phyloP scores from a whole-genome alignment of 2,797 vertebrate genomes.

The Oceanodroma leucorhoa region DNA sequence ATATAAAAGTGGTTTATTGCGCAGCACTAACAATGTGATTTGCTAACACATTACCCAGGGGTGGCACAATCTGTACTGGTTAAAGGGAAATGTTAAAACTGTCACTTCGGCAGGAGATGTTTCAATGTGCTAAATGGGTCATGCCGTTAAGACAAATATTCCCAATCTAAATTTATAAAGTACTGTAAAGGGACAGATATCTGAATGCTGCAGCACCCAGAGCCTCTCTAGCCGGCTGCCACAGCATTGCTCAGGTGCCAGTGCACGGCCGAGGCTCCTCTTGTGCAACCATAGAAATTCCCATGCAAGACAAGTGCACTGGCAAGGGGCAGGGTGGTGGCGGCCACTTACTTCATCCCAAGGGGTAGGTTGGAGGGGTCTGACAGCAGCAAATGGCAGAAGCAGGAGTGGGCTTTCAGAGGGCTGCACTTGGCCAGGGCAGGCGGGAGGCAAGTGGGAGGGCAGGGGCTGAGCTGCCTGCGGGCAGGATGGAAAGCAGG shows the following conservation, averaged over 20 bases:
- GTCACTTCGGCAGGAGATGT: constrained; percentile 10
- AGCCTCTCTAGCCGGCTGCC: rapidly evolving
- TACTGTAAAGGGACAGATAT: background rate
- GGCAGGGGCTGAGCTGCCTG: background rate
- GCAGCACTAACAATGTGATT: background rate
- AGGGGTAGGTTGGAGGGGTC: background rate
- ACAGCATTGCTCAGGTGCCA: rapidly evolving
- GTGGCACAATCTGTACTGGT: constrained; percentile 5
- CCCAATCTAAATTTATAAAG: background rate
- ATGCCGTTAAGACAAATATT: background rate
- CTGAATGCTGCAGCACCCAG: background rate
- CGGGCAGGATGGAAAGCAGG: background rate
- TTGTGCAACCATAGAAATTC: background rate
- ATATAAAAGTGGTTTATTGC: constrained; percentile 9
- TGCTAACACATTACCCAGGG: constrained; percentile 24
- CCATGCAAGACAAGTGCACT: rapidly evolving
- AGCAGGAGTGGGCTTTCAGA: background rate
- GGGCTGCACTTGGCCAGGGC: background rate
- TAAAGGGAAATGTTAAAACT: constrained; percentile 40
- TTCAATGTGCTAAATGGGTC: background rate
- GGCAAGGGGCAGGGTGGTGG: background rate
- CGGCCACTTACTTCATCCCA: background rate
- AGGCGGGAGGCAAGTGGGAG: background rate
- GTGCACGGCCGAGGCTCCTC: background rate
- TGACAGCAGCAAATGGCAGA: background rate